These are phyloP conservation scores for Macrostomum lignano DNA, from an alignment of 1,140 invertebrate genomes.

Conservation along the genomic window DNA sequence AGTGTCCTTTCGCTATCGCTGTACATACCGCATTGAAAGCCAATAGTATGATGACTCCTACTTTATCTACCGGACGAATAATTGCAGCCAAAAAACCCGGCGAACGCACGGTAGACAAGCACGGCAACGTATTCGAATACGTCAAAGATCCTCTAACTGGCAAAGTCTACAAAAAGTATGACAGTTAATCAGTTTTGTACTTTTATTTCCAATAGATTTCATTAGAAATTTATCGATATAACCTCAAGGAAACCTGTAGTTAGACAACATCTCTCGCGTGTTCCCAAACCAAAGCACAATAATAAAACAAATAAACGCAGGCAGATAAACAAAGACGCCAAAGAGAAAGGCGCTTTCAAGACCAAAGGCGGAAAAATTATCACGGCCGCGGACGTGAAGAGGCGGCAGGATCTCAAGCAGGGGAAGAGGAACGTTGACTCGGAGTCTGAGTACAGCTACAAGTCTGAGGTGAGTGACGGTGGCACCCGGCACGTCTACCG, in stretches of 20 bases:
- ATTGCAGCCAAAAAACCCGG: slow-evolving; percentile 14
- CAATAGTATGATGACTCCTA: slow-evolving; percentile 8
- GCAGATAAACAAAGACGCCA: slow-evolving; percentile 9
- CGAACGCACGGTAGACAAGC: slow-evolving; percentile 15
- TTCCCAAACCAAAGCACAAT: no score
- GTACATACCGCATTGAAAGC: no score
- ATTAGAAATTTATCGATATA: no score
- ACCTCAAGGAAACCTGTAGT: no score
- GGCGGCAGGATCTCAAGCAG: slow-evolving; percentile 9
- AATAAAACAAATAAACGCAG: no score
- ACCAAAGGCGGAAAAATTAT: slow-evolving; percentile 8
- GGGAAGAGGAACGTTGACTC: slow-evolving; percentile 15
- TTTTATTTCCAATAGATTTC: no score
- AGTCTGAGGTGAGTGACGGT: slow-evolving; percentile 16
- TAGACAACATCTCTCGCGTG: no score
- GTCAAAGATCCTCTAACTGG: slow-evolving; percentile 21
- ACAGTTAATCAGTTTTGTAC: neutral
- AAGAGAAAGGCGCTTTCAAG: slow-evolving; percentile 10
- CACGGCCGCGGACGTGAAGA: slow-evolving; percentile 1
- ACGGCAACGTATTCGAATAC: slow-evolving; percentile 19
- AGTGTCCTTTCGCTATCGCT: no score
- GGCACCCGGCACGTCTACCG: slow-evolving; percentile 18
- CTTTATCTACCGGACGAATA: neutral
- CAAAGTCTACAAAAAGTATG: slow-evolving; percentile 25
- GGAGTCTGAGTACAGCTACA: slow-evolving; percentile 15